These are phyloP conservation scores for Trididemnum nubilum DNA, from an alignment of 23 tunicate species.

Conservation along the genomic window DNA sequence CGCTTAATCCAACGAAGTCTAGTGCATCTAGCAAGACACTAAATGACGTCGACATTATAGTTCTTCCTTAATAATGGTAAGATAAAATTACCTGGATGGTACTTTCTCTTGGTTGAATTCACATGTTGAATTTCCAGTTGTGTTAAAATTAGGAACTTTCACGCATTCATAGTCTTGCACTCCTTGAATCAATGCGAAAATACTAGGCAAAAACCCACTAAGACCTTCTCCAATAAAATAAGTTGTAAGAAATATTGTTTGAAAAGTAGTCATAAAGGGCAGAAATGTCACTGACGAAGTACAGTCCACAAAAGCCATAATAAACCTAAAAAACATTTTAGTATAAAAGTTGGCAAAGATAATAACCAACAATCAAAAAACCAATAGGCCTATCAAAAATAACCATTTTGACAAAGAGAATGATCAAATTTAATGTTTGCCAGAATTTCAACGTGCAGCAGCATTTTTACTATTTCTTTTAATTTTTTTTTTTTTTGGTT, in stretches of 20 bases:
- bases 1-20: too few species aligned
- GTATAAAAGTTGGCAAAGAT: too few species aligned
- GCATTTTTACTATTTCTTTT: too few species aligned
- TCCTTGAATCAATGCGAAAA: slow-evolving; percentile 76
- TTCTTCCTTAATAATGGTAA: too few species aligned
- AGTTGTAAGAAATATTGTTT: slow-evolving; percentile 62
- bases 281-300: slow-evolving; percentile 83
- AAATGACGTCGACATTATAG: too few species aligned
- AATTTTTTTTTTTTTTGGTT: too few species aligned
- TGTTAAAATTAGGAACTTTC: slow-evolving; percentile 41
- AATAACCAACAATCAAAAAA: neutral
- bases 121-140: slow-evolving; percentile 36
- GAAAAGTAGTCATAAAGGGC: slow-evolving; percentile 75
- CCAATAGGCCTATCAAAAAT: too few species aligned
- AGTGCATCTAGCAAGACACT: too few species aligned
- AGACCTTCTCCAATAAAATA: slow-evolving; percentile 91
- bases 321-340: slow-evolving; percentile 52
- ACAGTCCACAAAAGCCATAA: slow-evolving; percentile 81
- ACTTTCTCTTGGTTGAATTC: slow-evolving; percentile 6
- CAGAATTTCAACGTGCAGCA: too few species aligned
- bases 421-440: too few species aligned
- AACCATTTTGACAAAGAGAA: neutral
- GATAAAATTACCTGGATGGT: slow-evolving; percentile 58
- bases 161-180: slow-evolving; percentile 41
- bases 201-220: slow-evolving; percentile 73